These are phyloP conservation scores for Luperina nickerlii DNA, from an alignment of 2,888 invertebrate genomes.

Conservation along the genomic window DNA sequence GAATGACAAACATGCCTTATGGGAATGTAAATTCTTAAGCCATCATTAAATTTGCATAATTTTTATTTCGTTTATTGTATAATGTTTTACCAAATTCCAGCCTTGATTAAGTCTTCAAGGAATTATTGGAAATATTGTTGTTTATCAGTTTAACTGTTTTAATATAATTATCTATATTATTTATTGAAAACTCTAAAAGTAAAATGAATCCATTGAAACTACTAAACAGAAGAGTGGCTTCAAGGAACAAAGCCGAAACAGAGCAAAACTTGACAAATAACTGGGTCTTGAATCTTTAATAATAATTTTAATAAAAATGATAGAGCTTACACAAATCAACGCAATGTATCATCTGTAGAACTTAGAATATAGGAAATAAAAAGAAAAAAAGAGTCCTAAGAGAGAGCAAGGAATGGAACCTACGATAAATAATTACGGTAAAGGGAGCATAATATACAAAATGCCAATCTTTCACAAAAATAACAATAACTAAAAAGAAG, in stretches of 20 bases:
- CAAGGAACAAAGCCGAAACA: background rate
- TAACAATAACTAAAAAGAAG: background rate
- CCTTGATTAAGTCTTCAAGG: background rate
- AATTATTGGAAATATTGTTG: background rate
- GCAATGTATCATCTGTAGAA: background rate
- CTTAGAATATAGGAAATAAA: background rate
- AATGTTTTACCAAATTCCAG: conserved; percentile 16
- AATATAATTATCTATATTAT: background rate
- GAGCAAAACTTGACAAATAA: background rate
- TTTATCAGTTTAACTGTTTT: background rate
- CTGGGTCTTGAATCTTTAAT: background rate
- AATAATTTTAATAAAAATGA: background rate
- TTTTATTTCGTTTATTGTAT: conserved; percentile 21
- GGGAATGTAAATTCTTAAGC: conserved; percentile 75
- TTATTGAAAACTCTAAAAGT: background rate
- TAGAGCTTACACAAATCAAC: background rate
- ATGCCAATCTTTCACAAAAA: background rate
- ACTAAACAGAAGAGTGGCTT: background rate
- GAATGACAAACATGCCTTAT: conserved; percentile 79
- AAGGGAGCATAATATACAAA: background rate
- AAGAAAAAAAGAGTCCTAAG: background rate
- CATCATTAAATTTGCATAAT: conserved; percentile 10
- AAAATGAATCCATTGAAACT: background rate
- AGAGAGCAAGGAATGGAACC: background rate
- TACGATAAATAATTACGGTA: background rate